Evolutionary conservation across 1,140 invertebrate species (phyloP).

Genomic region (Calephelis virginiensis): DNA sequence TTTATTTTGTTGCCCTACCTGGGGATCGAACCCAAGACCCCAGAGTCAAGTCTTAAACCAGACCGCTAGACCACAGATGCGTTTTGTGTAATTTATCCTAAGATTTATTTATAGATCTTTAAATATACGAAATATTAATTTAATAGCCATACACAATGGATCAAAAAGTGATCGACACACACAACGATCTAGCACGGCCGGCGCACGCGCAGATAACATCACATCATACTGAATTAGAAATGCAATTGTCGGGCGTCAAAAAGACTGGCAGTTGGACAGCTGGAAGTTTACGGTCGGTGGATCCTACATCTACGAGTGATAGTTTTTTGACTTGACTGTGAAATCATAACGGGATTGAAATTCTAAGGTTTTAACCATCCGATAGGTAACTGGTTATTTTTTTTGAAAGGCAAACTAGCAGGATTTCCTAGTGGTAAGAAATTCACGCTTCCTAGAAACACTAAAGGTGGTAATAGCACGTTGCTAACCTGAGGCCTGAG

Average conservation of each 20-base stretch:
- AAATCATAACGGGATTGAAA: background rate
- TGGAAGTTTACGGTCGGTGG: slow-evolving; percentile 21
- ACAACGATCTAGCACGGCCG: slow-evolving; percentile 28
- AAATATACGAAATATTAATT: slow-evolving; percentile 2
- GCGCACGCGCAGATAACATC: slow-evolving; percentile 36
- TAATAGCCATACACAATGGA: slow-evolving; percentile 23
- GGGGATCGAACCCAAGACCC: too few relatives aligned
- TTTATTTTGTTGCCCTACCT: too few relatives aligned
- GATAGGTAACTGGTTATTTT: too few relatives aligned
- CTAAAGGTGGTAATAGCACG: too few relatives aligned
- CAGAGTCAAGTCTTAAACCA: too few relatives aligned
- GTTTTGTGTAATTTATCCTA: too few relatives aligned
- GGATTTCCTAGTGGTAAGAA: too few relatives aligned
- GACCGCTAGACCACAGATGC: too few relatives aligned
- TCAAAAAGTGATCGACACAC: slow-evolving; percentile 31
- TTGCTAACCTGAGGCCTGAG: too few relatives aligned
- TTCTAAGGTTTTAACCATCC: background rate
- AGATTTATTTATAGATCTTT: too few relatives aligned
- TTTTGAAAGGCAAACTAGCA: too few relatives aligned
- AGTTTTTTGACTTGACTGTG: background rate
- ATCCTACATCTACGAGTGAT: slow-evolving; percentile 12
- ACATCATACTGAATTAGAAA: slow-evolving; percentile 40
- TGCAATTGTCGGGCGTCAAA: slow-evolving; percentile 34
- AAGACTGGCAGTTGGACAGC: slow-evolving; percentile 30
- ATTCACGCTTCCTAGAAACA: too few relatives aligned